A percentile compares a stretch with the other conserved stretches of the same genome.
phyloP scores from a whole-genome alignment of 2,113 vertebrate species.

The Meriones unguiculatus region DNA sequence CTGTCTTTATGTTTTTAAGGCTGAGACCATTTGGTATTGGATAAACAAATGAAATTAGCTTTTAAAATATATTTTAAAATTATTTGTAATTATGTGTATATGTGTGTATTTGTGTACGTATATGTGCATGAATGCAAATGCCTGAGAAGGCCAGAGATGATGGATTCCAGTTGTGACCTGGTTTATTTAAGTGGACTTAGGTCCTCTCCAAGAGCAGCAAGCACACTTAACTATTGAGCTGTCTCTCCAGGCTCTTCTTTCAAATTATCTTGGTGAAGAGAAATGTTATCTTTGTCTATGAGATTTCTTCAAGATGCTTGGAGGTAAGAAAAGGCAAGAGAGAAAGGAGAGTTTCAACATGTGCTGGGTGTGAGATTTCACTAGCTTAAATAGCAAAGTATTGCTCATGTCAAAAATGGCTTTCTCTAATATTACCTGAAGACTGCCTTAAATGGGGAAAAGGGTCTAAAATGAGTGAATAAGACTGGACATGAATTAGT shows the following conservation, averaged over 20 bases:
- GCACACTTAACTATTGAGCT: not conserved
- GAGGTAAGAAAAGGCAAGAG: not conserved
- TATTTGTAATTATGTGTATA: not conserved
- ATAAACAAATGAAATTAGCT: not conserved
- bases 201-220: not conserved
- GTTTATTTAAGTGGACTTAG: not conserved
- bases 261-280: not conserved
- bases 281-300: not conserved
- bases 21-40: not conserved
- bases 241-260: no score
- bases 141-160: not conserved
- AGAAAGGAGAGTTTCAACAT: not conserved
- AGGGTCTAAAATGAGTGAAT: not conserved
- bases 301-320: not conserved
- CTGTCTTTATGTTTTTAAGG: not conserved
- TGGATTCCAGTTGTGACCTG: not conserved
- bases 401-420: not conserved
- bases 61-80: not conserved
- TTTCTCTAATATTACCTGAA: not conserved
- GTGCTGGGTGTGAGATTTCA: not conserved
- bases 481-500: not conserved
- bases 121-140: not conserved
- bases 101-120: not conserved
- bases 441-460: not conserved
- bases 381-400: not conserved